Evolutionary conservation across 2,797 vertebrate genomes (phyloP), one percentile per base, ranked within the genome.

Genomic region (Tadarida brasiliensis): DNA sequence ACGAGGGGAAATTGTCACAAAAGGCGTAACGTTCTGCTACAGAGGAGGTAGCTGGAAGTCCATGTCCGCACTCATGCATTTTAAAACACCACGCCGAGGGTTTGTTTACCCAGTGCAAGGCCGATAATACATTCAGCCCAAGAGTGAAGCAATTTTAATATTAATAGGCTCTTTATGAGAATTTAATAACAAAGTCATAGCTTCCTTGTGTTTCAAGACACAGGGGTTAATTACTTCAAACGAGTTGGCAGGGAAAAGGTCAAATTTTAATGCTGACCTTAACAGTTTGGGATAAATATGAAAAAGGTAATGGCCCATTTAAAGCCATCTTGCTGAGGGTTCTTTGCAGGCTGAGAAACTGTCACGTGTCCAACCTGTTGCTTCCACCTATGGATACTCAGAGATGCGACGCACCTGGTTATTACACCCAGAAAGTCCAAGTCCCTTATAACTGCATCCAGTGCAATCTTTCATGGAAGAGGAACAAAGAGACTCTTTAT

Each of bases 101-200:
- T 87, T 97, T 96, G 93, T 95, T 98, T 96, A 97, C 89, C 80
- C 83, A 93, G 28, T 7, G 2, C 47, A 94, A 91, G 89, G 33
- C 92, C 51, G 82, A 97, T 96, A 97, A 97, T 96, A 97, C 95
- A 95, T 96, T 93, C 94, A 97, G 94, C n/a, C 73, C 76, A 77
- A 98, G 93, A 98, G 0, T 84, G 93, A 97, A 98, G 96, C 96
- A 97, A 98, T 98, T 96, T 98, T 98, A 98, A 98, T 97, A 98
- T 97, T 98, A 98, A 98, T 97, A 94, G 91, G 95, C 51, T 96
- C 97, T 98, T 97, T 97, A 98, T 85, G 95, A 97, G 96, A 98
- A 96, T 98, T 98, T 97, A 98, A 96, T 97, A 98, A 97, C 82
- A 96, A 98, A 98, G 96, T 80, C 90, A 98, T 92, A 94, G 98